Base-by-base conservation (phyloP, 2,888 invertebrate species). In the Acleris laterana region DNA sequence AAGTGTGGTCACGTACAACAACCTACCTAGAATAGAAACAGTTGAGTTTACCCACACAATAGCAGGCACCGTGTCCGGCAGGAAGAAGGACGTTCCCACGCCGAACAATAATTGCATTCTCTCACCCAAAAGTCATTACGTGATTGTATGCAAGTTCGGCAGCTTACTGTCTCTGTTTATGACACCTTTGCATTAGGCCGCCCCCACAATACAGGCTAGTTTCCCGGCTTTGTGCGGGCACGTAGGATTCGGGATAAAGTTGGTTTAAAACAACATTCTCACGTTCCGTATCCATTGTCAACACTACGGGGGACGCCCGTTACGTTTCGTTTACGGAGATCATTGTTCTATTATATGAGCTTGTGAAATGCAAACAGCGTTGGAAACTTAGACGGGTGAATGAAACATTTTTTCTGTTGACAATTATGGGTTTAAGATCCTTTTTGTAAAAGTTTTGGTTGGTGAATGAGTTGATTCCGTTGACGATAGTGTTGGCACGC, bases 251-350 rank as follows among this genome's bases (percentile, higher is more conserved):
- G 78, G 83, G 85, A 85, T 85, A 83, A 81, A 83, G 84, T 83
- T 82, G 77, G 79, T 82, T 81, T 82, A 82, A 81, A 85, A 83
- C 84, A 78, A 87, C 83, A 85, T 90, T 92, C 92, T 92, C 92
- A 92, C 92, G 92, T 90, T 85, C 82, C 77, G 79, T 81, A 77
- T 80, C 83, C 78, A 87, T 89, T 88, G 89, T 90, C 88, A 88
- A 90, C 80, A 87, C 79, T 79, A 82, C 77, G 81, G 80, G 73
- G 77, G 82, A 81, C 81, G 80, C 79, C 80, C 80, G 86, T 87
- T 87, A 87, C 86, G 84, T 83, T 83, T 84, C 87, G 88, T 90
- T 88, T 85, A 83, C 87, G 80, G 71, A 17, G 46, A 46, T 81
- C 79, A 87, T 90, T 90, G 88, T 90, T 89, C 88, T 87, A 82